Percentiles rank a stretch among this genome's conserved stretches.
phyloP scores from a whole-genome alignment of 2,797 vertebrate genomes.

The Malacoctenus gilli region DNA sequence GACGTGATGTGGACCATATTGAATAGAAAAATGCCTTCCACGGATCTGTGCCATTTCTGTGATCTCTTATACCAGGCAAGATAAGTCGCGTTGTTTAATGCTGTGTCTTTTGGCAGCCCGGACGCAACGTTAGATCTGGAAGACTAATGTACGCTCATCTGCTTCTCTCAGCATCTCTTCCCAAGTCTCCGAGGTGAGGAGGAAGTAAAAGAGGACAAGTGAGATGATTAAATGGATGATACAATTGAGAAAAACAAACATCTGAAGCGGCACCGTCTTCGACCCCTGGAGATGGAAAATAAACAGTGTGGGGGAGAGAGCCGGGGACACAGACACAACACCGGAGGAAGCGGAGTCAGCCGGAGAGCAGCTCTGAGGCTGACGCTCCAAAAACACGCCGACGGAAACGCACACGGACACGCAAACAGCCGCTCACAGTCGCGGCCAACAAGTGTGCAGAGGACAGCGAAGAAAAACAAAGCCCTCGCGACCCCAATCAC shows the following conservation, averaged over 20 bases:
- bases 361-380: conserved; percentile 38
- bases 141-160: conserved; percentile 18
- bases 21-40: conserved; percentile 58
- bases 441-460: conserved; percentile 7
- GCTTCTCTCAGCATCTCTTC: conserved; percentile 30
- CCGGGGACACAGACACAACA: conserved; percentile 46
- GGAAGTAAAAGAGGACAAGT: conserved; percentile 28
- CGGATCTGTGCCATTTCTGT: conserved; percentile 40
- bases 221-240: conserved; percentile 59
- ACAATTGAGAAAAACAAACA: conserved; percentile 62
- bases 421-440: background rate
- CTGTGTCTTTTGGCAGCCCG: conserved; percentile 59
- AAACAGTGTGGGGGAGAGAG: conserved; percentile 46
- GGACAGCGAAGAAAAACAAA: conserved; percentile 3
- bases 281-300: conserved; percentile 57
- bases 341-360: conserved; percentile 24
- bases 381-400: background rate
- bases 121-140: conserved; percentile 35
- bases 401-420: background rate
- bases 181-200: conserved; percentile 43
- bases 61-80: conserved; percentile 53
- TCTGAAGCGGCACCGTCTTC: conserved; percentile 42
- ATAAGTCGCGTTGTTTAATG: conserved; percentile 51
- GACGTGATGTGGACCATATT: conserved; percentile 58
- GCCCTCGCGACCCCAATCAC: conserved; percentile 10